Percentiles rank a stretch among this genome's conserved stretches.
Conservation (phyloP, 2,113 vertebrate genomes). For the Psilopsiagon aurifrons region DNA sequence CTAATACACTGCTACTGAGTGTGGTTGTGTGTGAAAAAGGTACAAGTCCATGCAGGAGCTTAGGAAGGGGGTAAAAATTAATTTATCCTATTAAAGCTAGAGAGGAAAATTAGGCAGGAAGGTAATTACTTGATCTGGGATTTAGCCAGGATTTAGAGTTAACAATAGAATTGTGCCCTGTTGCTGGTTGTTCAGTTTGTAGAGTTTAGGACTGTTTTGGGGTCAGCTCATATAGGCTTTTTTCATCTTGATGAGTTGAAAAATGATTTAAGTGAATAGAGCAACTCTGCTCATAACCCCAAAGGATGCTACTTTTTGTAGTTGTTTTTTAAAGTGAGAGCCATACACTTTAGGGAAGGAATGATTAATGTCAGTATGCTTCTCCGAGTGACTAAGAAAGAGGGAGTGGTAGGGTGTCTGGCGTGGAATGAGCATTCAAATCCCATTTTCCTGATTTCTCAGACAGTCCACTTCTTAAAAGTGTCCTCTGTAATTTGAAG, state of each 20-base stretch:
- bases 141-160: background rate
- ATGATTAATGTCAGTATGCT: background rate
- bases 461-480: background rate
- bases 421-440: background rate
- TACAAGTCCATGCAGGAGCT: background rate
- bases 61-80: background rate
- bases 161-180: background rate
- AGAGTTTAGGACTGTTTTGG: background rate
- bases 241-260: background rate
- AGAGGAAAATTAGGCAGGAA: background rate
- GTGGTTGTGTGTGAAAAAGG: background rate
- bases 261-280: background rate
- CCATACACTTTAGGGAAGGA: background rate
- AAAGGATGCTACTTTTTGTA: background rate
- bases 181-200: background rate
- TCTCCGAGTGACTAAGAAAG: background rate
- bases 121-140: background rate
- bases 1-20: background rate
- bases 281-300: background rate
- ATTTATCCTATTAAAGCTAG: background rate
- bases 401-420: background rate
- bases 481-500: background rate
- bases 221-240: background rate
- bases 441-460: background rate
- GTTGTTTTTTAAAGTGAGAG: background rate